Conservation (phyloP, 2,113 vertebrate genomes). For the Seriola quinqueradiata region DNA sequence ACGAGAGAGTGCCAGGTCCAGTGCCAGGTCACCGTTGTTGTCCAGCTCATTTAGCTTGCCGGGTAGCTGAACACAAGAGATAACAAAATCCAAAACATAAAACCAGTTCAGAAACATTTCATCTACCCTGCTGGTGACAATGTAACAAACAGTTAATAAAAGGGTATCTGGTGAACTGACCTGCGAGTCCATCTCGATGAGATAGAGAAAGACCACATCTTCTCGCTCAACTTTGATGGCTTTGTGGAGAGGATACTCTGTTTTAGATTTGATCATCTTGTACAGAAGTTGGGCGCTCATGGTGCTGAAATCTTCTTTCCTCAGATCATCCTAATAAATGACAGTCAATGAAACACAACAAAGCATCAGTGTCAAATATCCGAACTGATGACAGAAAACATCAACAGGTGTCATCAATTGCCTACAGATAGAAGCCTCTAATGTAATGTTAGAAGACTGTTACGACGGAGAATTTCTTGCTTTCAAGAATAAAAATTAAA, state of each 20-base stretch:
- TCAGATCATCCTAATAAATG: conserved; percentile 90
- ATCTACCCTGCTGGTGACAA: not conserved
- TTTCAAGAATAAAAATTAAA: not conserved
- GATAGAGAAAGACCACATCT: conserved; percentile 97
- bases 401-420: not conserved
- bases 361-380: not conserved
- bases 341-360: not conserved
- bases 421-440: not conserved
- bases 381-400: not conserved
- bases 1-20: conserved; percentile 93
- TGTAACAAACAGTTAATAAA: not conserved
- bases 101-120: not conserved
- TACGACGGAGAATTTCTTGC: not conserved
- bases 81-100: not conserved
- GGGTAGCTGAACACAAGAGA: conserved; percentile 83
- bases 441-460: not conserved
- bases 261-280: conserved; percentile 99
- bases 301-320: conserved; percentile 98
- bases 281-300: conserved; percentile 97
- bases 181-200: conserved; percentile 99
- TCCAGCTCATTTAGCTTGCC: conserved; percentile 95
- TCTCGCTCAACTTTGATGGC: conserved; percentile 98
- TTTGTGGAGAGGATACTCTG: conserved; percentile 96
- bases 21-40: conserved; percentile 94
- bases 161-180: conserved; percentile 71